Percentiles rank a stretch among this genome's conserved stretches.
phyloP scores from a whole-genome alignment of 2,797 vertebrate species.

The Rallus crepitans region DNA sequence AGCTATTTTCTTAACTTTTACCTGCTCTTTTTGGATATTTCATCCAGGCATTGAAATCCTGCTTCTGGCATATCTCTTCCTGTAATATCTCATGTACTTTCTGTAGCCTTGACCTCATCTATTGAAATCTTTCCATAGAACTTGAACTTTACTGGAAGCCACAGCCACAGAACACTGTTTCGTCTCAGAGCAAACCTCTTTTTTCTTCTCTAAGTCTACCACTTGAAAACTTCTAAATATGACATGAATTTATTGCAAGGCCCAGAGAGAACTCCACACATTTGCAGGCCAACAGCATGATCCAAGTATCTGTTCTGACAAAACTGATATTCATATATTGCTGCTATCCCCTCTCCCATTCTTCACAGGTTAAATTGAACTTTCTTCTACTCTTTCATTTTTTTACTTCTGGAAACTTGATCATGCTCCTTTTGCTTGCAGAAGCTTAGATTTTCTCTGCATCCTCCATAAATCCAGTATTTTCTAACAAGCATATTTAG shows the following conservation, averaged over 20 bases:
- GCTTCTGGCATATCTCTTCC: neutral
- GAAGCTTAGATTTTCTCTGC: neutral
- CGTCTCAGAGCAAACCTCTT: neutral
- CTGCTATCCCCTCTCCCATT: neutral
- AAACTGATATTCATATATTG: neutral
- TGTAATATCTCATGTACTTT: neutral
- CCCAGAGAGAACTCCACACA: neutral
- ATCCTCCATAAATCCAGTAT: neutral
- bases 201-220: neutral
- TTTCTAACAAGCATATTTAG: neutral
- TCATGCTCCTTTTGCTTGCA: neutral
- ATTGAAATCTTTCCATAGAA: neutral
- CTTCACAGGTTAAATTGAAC: neutral
- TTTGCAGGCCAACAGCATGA: neutral
- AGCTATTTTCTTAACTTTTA: neutral
- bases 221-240: neutral
- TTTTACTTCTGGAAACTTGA: neutral
- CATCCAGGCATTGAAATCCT: neutral
- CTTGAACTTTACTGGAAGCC: neutral
- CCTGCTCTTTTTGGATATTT: neutral
- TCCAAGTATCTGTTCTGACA: neutral
- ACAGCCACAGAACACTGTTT: neutral
- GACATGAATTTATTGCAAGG: neutral
- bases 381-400: neutral
- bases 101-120: neutral